A percentile compares a stretch with the other conserved stretches of the same genome.
Evolutionary conservation across 2,888 invertebrate genomes (phyloP).

Genomic region (Papilio elwesi): DNA sequence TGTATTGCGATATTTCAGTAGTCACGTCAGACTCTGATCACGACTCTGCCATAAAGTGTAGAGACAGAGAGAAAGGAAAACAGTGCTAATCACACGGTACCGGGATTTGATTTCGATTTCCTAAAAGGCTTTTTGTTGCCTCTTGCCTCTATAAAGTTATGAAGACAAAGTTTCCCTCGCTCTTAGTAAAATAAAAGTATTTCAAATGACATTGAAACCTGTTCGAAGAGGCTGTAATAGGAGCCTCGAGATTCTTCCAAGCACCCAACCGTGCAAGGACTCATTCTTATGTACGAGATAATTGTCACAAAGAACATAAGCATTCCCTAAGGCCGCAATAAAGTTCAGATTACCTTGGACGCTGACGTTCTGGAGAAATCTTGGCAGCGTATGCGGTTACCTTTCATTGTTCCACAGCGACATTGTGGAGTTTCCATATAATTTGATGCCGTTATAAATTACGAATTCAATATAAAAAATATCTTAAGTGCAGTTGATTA

Average conservation of each 20-base stretch:
- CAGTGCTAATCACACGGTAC: conserved; percentile 37
- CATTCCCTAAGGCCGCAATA: conserved; percentile 23
- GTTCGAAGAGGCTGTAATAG: conserved; percentile 77
- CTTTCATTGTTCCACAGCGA: conserved; percentile 49
- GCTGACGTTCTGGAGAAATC: conserved; percentile 47
- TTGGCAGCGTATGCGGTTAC: conserved; percentile 49
- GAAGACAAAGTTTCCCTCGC: background rate
- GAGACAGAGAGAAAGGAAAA: conserved; percentile 38
- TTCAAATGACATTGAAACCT: conserved; percentile 72
- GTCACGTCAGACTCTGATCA: conserved; percentile 39
- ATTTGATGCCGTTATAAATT: conserved; percentile 51
- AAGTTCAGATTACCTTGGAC: conserved; percentile 19
- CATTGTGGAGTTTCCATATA: conserved; percentile 44
- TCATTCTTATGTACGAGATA: conserved; percentile 58
- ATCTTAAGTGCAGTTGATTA: conserved; percentile 16
- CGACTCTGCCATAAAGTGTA: conserved; percentile 38
- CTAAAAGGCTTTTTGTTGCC: conserved; percentile 22
- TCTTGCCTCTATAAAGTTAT: background rate
- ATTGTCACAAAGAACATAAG: conserved; percentile 50
- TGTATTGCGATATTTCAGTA: conserved; percentile 38
- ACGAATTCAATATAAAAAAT: conserved; percentile 44
- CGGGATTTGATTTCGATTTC: conserved; percentile 24
- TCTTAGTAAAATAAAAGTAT: conserved; percentile 53
- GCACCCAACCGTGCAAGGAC: conserved; percentile 80
- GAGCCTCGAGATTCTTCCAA: conserved; percentile 73